Percentiles rank a stretch among this genome's conserved stretches.
Conservation (phyloP, 1,140 invertebrate species). For the Oryzaephilus surinamensis region DNA sequence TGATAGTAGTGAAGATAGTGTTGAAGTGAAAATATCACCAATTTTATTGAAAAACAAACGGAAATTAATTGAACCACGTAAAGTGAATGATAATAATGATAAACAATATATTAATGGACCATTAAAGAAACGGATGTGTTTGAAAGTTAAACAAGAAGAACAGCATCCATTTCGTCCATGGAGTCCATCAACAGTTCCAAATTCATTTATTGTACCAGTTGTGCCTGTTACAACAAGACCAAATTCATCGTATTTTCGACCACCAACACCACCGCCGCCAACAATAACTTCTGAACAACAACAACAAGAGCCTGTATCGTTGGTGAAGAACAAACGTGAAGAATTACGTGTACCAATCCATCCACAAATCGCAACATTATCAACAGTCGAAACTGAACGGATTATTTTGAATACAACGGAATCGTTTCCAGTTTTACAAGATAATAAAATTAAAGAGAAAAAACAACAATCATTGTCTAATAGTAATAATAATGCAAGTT, state of each 20-base stretch:
- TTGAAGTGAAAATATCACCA: conserved; percentile 53
- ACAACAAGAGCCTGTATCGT: conserved; percentile 8
- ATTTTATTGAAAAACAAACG: conserved; percentile 49
- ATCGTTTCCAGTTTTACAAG: conserved; percentile 26
- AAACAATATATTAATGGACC: conserved; percentile 44
- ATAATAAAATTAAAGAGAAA: no score
- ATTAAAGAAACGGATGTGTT: conserved; percentile 54
- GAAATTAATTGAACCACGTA: conserved; percentile 60
- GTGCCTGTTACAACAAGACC: no score
- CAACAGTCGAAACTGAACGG: conserved; percentile 23
- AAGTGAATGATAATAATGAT: conserved; percentile 19
- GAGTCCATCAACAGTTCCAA: conserved; percentile 36
- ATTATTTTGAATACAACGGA: conserved; percentile 23
- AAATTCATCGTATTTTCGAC: conserved; percentile 19
- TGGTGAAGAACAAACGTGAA: conserved; percentile 21
- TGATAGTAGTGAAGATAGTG: conserved; percentile 63
- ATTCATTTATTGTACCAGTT: conserved; percentile 5
- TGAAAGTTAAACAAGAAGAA: conserved; percentile 35
- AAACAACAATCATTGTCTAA: no score
- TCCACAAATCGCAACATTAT: conserved; percentile 35
- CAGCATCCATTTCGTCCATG: conserved; percentile 45
- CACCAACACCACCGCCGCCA: conserved; percentile 11
- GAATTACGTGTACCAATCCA: conserved; percentile 42
- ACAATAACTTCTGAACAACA: conserved; percentile 5
- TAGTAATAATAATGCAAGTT: no score